phyloP scores from a whole-genome alignment of 2,888 invertebrate genomes.

The Agonopterix subpropinquella region DNA sequence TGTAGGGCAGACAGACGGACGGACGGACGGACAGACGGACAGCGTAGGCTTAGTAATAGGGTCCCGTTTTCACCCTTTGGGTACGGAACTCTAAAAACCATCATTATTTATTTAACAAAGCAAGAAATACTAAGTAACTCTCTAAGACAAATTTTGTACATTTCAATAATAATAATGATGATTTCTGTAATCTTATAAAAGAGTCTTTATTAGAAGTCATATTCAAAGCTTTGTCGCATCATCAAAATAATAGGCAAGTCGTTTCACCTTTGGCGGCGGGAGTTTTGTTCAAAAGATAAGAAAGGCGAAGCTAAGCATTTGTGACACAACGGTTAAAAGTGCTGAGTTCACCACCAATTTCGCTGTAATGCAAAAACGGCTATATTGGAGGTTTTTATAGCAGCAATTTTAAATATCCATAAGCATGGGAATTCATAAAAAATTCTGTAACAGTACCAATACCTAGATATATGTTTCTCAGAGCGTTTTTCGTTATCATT shows the following conservation, averaged over 20 bases:
- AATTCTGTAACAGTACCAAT: too few relatives aligned
- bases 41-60: too few relatives aligned
- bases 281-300: slow-evolving; percentile 42
- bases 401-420: neutral
- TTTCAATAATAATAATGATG: slow-evolving; percentile 24
- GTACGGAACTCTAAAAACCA: too few relatives aligned
- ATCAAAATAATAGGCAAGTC: slow-evolving; percentile 53
- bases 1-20: too few relatives aligned
- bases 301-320: slow-evolving; percentile 28
- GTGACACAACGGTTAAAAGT: slow-evolving; percentile 20
- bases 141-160: too few relatives aligned
- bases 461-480: too few relatives aligned
- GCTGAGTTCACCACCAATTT: slow-evolving; percentile 21
- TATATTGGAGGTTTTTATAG: slow-evolving; percentile 1
- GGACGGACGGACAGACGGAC: too few relatives aligned
- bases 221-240: slow-evolving; percentile 51
- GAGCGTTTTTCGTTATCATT: too few relatives aligned
- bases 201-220: slow-evolving; percentile 35
- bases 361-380: slow-evolving; percentile 8
- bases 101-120: too few relatives aligned
- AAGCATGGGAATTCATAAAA: too few relatives aligned
- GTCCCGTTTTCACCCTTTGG: too few relatives aligned
- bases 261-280: slow-evolving; percentile 39
- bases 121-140: too few relatives aligned
- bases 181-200: slow-evolving; percentile 28